Base-by-base conservation (phyloP, 2,113 vertebrate species). In the Boulengerochromis microlepis region DNA sequence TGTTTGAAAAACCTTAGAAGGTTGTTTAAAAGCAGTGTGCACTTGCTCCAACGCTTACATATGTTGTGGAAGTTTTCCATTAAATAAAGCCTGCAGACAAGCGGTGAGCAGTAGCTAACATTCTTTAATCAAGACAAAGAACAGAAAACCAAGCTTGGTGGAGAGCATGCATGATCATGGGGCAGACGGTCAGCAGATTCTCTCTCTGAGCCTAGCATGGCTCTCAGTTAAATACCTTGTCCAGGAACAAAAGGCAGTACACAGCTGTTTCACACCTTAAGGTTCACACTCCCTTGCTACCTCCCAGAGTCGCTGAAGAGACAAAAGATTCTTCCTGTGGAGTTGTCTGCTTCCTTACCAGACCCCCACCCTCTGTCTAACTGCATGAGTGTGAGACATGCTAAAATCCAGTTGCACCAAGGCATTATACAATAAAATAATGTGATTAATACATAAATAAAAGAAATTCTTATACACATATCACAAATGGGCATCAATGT, bases 141-240 rank as follows among this genome's bases (percentile, higher is more conserved):
- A 31, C 57, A 61, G 57, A 61, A 61, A 61, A 61, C 57, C 57
- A 31, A 61, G 26, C 57, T 61, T 31, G 57, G 26, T 61, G 57
- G 57, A 61, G 26, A 61, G 57, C 26, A 3, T 2, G 15, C 26
- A 3, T 61, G 5, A 31, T 18, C 3, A 26, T 3, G 57, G 57
- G 57, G 15, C 8, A 31, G 26, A 61, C 3, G 0, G 57, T 61
- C 26, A 61, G 57, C 57, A 61, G 57, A 61, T 6, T 61, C 26
- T 18, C 26, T 61, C 57, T 31, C 57, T 61, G 26, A 61, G 57
- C 57, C 26, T 31, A 31, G 15, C 57, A 61, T 31, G 57, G 26
- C 57, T 61, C 26, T 61, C 3, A 61, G 26, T 31, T 31, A 31
- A 61, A 61, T 61, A 18, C 0, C 57, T 61, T 61, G 8, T 31